Base-by-base conservation (phyloP, 2,113 vertebrate genomes). In the Pardalotus punctatus region DNA sequence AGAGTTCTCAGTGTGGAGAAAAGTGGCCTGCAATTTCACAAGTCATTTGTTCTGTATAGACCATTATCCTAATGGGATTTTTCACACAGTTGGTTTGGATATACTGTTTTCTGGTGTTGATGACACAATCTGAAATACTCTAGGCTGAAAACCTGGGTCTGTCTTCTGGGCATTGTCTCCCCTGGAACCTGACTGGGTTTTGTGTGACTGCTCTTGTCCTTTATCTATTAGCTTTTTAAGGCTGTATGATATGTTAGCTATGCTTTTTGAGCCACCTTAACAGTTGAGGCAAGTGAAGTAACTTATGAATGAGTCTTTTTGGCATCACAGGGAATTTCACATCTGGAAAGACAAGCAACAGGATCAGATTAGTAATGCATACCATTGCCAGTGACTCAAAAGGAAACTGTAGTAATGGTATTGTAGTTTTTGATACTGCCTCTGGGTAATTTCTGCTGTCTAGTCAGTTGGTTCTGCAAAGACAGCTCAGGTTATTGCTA, bases 361-460 rank as follows among this genome's bases (percentile, higher is more conserved):
- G 78, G 66, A 57, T 85, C 40, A 50, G 42, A 77, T 93, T 94
- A 82, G 85, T 88, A 85, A 82, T 62, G 70, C 87, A 42, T 94
- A 84, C 86, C 65, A 35, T 53, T 85, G 61, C 54, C 31, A 48
- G 45, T 88, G 94, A 94, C 93, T 97, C 87, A 93, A 61, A 86
- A 82, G 81, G 91, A 91, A 96, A 31, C 48, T 25, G 31, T 58
- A 85, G 78, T 72, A 80, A 65, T 50, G 45, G 21, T 54, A 11
- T 19, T 58, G 74, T 66, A 66, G 50, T 45, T 82, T 74, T 35
- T 5, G 6, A n/a, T 89, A 38, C 47, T 91, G 87, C 84, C 62
- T 28, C 73, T 67, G 83, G 50, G 66, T 94, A 61, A 54, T 29
- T 88, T 58, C 38, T 94, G 51, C 79, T 70, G 38, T 64, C 21